These are phyloP conservation scores for Didymodactylos carnosus DNA, from an alignment of 2,888 invertebrate species.

Conservation along the genomic window DNA sequence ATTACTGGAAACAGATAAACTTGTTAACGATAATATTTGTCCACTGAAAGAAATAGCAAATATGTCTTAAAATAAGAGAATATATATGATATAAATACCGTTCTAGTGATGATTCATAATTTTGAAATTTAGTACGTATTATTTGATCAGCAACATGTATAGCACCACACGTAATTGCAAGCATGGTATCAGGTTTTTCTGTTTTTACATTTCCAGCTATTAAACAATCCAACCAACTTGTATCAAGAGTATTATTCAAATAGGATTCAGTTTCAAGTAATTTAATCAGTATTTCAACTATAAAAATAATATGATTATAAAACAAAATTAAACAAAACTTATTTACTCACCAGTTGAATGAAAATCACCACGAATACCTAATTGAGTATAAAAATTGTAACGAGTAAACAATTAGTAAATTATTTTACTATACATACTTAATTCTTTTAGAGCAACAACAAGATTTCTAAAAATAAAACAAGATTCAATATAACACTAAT, in stretches of 20 bases:
- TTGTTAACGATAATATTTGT: slow-evolving; percentile 73
- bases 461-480: slow-evolving; percentile 43
- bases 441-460: slow-evolving; percentile 83
- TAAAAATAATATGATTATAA: slow-evolving; percentile 30
- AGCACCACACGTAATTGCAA: slow-evolving; percentile 76
- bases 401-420: too few species aligned
- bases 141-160: slow-evolving; percentile 74
- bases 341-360: neutral
- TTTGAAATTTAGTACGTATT: slow-evolving; percentile 60
- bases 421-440: slow-evolving; percentile 44
- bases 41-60: slow-evolving; percentile 36
- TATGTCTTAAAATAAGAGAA: neutral
- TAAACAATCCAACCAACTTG: slow-evolving; percentile 84
- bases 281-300: slow-evolving; percentile 89
- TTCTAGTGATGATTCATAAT: slow-evolving; percentile 41
- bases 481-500: neutral
- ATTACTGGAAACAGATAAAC: slow-evolving; percentile 65
- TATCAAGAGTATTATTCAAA: slow-evolving; percentile 68
- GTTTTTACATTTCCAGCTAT: slow-evolving; percentile 73
- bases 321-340: neutral
- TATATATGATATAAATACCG: neutral
- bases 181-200: slow-evolving; percentile 73
- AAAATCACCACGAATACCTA: slow-evolving; percentile 29
- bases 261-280: slow-evolving; percentile 76
- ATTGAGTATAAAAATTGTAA: too few species aligned